Evolutionary conservation across 2,888 invertebrate species (phyloP).

Genomic region (Sepioteuthis lessoniana): DNA sequence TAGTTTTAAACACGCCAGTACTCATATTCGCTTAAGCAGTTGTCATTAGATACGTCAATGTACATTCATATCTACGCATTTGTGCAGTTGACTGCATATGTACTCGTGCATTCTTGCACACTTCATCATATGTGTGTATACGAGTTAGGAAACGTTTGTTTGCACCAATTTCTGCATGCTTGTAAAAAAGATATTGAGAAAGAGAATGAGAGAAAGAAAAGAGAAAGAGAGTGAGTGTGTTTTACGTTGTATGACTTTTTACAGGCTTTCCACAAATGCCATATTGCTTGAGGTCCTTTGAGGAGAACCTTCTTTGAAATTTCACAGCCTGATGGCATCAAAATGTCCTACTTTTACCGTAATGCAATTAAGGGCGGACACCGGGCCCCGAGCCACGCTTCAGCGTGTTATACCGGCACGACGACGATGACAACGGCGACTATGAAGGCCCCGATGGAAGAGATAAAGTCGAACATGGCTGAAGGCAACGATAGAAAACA

Average conservation of each 20-base stretch:
- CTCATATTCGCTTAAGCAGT: too few relatives aligned
- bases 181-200: neutral
- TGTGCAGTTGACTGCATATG: neutral
- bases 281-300: neutral
- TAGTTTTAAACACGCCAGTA: too few relatives aligned
- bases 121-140: neutral
- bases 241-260: neutral
- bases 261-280: neutral
- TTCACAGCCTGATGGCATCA: neutral
- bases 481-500: neutral
- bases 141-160: neutral
- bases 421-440: neutral
- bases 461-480: constrained; percentile 33
- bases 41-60: too few relatives aligned
- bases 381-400: constrained; percentile 2
- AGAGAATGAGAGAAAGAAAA: neutral
- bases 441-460: neutral
- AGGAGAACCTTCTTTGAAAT: constrained; percentile 33
- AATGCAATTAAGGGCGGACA: constrained; percentile 20
- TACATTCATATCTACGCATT: neutral
- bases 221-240: neutral
- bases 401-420: neutral
- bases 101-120: neutral
- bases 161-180: neutral
- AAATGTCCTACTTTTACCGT: neutral